Evolutionary conservation across 2,113 vertebrate genomes (phyloP).

Genomic region (Phalacrocorax pelagicus): DNA sequence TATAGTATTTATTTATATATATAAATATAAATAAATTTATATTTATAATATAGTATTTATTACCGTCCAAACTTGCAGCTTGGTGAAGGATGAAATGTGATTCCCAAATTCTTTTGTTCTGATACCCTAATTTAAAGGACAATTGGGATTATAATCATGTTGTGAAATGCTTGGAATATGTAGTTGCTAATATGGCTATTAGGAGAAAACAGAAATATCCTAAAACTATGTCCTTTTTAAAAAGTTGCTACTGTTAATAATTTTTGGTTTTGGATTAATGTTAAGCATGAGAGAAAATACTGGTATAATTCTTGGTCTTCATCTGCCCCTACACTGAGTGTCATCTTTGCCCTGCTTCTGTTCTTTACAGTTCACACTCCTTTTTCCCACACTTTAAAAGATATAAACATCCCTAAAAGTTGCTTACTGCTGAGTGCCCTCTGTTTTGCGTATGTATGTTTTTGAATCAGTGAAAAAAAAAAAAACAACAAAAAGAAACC

Average conservation of each 20-base stretch:
- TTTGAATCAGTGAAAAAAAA: background rate
- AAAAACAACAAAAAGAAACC: no score
- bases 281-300: background rate
- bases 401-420: background rate
- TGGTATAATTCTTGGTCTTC: background rate
- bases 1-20: background rate
- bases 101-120: background rate
- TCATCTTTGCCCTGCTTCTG: background rate
- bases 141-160: background rate
- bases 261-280: background rate
- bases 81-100: background rate
- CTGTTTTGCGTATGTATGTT: background rate
- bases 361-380: background rate
- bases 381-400: background rate
- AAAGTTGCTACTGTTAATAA: background rate
- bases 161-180: background rate
- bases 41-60: background rate
- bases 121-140: background rate
- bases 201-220: background rate
- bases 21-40: no score
- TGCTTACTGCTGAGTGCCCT: background rate
- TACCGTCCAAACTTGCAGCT: background rate
- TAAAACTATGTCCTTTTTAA: background rate
- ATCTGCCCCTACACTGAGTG: background rate
- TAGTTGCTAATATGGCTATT: background rate